Conservation (phyloP, 2,888 invertebrate genomes). For the Helleia helle region DNA sequence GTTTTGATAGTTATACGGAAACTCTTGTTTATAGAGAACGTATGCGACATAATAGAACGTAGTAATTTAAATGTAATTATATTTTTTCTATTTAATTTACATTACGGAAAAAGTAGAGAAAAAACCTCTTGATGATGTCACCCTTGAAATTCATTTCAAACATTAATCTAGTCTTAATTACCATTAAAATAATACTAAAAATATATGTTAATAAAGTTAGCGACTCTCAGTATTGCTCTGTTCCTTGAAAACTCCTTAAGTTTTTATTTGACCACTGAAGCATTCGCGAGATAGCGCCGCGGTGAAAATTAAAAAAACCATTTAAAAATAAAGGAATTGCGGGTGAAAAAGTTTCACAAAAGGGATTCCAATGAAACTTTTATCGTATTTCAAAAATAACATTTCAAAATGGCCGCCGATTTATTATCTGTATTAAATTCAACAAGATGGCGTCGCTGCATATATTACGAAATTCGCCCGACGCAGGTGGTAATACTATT, state of each 20-base stretch:
- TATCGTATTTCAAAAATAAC: slow-evolving; percentile 22
- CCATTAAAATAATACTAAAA: slow-evolving; percentile 10
- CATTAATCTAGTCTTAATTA: too few species aligned
- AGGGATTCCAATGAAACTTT: slow-evolving; percentile 22
- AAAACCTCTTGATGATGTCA: too few species aligned
- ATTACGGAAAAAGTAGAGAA: too few species aligned
- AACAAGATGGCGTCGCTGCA: slow-evolving; percentile 59
- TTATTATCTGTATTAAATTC: slow-evolving; percentile 25
- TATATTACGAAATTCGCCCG: slow-evolving; percentile 53
- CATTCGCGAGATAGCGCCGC: slow-evolving; percentile 70
- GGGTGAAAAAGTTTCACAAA: slow-evolving; percentile 30
- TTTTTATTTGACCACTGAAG: slow-evolving; percentile 75
- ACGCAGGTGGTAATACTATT: slow-evolving; percentile 66
- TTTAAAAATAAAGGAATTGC: slow-evolving; percentile 40
- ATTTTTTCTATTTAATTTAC: too few species aligned
- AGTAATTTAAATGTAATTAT: too few species aligned
- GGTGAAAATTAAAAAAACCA: slow-evolving; percentile 67
- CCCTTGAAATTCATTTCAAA: too few species aligned
- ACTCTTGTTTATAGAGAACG: too few species aligned
- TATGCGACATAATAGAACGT: too few species aligned
- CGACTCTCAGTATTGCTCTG: slow-evolving; percentile 26
- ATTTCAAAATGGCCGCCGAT: slow-evolving; percentile 19
- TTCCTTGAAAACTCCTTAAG: slow-evolving; percentile 63
- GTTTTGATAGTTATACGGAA: too few species aligned
- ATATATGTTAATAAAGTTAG: slow-evolving; percentile 8